Conservation (phyloP, 1,140 invertebrate genomes). For the Lucilia sericata region DNA sequence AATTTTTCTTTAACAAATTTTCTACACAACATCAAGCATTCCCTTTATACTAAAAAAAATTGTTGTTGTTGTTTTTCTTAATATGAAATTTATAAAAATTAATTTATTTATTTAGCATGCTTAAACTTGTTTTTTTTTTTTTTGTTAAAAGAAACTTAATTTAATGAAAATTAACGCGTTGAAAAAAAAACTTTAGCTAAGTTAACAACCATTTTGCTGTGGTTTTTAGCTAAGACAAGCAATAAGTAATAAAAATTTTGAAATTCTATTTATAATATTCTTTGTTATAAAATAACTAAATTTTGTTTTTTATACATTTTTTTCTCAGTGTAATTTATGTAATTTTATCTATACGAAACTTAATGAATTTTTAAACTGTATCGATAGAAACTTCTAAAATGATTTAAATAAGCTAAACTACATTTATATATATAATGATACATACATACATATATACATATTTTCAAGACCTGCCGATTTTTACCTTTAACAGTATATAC, state of each 20-base stretch:
- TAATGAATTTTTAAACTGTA: neutral
- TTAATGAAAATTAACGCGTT: neutral
- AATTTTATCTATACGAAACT: neutral
- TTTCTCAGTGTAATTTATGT: constrained; percentile 22
- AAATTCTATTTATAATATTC: neutral
- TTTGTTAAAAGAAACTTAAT: neutral
- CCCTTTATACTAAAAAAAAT: constrained; percentile 8
- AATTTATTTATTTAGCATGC: neutral
- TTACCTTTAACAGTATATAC: too few species aligned
- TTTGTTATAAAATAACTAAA: neutral
- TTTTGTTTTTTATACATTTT: neutral
- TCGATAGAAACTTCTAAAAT: too few species aligned
- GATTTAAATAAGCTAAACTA: too few species aligned
- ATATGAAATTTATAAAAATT: constrained; percentile 19
- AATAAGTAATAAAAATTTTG: neutral
- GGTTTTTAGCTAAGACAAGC: constrained; percentile 1
- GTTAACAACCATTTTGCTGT: neutral
- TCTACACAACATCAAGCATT: constrained; percentile 47
- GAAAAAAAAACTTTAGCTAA: neutral
- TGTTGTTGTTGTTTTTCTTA: neutral
- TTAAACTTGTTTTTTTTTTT: neutral
- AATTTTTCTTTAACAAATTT: constrained; percentile 32
- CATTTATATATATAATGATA: too few species aligned
- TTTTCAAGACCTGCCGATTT: too few species aligned
- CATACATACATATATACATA: too few species aligned